Conservation (phyloP, 1,140 invertebrate species). For the Microplitis demolitor region DNA sequence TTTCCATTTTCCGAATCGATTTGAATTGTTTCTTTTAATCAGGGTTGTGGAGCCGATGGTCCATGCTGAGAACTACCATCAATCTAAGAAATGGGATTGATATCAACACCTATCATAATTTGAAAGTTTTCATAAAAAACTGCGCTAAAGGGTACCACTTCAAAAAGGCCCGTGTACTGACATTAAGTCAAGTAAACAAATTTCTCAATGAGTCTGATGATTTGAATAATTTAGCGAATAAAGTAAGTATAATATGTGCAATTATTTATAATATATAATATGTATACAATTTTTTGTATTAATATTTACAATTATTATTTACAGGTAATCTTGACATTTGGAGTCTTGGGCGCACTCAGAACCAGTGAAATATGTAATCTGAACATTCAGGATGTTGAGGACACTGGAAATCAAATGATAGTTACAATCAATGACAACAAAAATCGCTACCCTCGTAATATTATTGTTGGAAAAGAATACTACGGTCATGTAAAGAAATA, state of each 20-base stretch:
- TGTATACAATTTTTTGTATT: too few species aligned
- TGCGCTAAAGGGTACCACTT: not conserved
- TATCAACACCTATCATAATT: conserved; percentile 15
- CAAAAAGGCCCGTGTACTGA: too few species aligned
- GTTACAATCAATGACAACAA: not conserved
- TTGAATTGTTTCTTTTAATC: too few species aligned
- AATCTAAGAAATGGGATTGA: conserved; percentile 15
- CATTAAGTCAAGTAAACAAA: too few species aligned
- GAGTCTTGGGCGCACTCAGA: not conserved
- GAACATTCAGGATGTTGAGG: not conserved
- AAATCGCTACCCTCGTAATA: not conserved
- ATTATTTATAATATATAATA: too few species aligned
- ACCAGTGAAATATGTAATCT: not conserved
- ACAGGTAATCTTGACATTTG: not conserved
- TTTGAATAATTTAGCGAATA: too few species aligned
- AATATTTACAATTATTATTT: too few species aligned
- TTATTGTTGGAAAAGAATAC: not conserved
- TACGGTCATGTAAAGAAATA: not conserved
- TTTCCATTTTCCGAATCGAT: too few species aligned
- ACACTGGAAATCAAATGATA: not conserved
- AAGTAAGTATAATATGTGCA: too few species aligned
- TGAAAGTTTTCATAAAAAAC: conserved; percentile 15
- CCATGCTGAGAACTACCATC: conserved; percentile 11
- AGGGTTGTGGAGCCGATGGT: conserved; percentile 15
- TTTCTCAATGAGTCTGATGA: too few species aligned